phyloP scores from a whole-genome alignment of 2,888 invertebrate species.

The Lasioglossum pauxillum region DNA sequence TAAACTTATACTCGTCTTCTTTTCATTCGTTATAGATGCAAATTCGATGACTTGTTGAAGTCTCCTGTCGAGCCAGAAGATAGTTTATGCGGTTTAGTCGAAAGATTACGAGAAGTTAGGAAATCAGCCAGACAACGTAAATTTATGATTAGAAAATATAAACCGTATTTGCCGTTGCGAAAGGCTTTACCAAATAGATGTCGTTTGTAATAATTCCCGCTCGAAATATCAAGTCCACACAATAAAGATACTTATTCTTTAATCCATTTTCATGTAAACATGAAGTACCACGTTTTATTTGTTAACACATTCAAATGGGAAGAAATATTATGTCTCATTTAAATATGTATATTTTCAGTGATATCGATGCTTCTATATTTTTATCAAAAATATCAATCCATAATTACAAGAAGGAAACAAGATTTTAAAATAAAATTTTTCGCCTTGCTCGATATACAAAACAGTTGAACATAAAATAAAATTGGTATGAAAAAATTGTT shows the following conservation, averaged over 20 bases:
- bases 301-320: too few species aligned
- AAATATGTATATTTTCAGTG: background rate
- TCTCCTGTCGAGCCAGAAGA: conserved; percentile 38
- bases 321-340: background rate
- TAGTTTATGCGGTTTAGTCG: conserved; percentile 59
- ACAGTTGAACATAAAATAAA: background rate
- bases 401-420: background rate
- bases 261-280: background rate
- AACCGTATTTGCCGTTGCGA: conserved; percentile 19
- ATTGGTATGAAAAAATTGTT: background rate
- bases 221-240: background rate
- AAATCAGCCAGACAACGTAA: conserved; percentile 36
- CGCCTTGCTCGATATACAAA: background rate
- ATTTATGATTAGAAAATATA: conserved; percentile 47
- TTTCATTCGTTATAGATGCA: conserved; percentile 47
- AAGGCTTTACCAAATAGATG: conserved; percentile 16
- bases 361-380: background rate
- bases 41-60: conserved; percentile 49
- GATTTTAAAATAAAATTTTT: background rate
- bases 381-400: background rate
- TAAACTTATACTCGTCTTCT: background rate
- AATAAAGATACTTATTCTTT: background rate
- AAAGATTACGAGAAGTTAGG: conserved; percentile 53
- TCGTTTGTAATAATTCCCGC: background rate
- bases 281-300: background rate